Conservation (phyloP, 2,113 vertebrate genomes). For the Eleginops maclovinus region DNA sequence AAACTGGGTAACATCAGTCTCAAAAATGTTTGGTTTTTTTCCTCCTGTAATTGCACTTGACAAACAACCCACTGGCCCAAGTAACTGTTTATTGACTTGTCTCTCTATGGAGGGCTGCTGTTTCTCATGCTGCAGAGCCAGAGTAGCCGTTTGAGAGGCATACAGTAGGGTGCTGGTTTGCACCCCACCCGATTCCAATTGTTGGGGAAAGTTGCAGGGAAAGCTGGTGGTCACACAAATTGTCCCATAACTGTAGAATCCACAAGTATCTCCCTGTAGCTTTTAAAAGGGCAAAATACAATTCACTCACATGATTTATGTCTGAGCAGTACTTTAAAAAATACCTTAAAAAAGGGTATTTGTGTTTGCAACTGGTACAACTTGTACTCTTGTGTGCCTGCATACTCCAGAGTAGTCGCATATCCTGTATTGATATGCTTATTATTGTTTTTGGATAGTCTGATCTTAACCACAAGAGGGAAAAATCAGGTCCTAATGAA, state of each 20-base stretch:
- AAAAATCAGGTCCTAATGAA: not conserved
- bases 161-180: conserved; percentile 46
- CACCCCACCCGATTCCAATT: conserved; percentile 55
- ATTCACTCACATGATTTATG: conserved; percentile 26
- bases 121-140: conserved; percentile 34
- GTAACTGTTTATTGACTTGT: conserved; percentile 74
- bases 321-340: conserved; percentile 27
- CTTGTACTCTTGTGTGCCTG: conserved; percentile 10
- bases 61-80: conserved; percentile 63
- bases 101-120: conserved; percentile 46
- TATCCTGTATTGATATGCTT: conserved; percentile 26
- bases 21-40: conserved; percentile 44
- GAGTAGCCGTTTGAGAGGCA: conserved; percentile 44
- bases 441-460: conserved; percentile 29
- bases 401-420: conserved; percentile 42
- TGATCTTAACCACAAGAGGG: conserved; percentile 7
- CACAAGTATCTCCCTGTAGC: conserved; percentile 42
- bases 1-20: conserved; percentile 55
- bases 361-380: conserved; percentile 33
- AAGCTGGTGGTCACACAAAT: conserved; percentile 43
- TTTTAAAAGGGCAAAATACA: conserved; percentile 22
- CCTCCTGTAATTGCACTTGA: conserved; percentile 66
- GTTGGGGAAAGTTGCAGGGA: conserved; percentile 27
- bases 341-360: conserved; percentile 19
- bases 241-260: conserved; percentile 41